phyloP scores from a whole-genome alignment of 2,797 vertebrate genomes.

The Myiotriccus ornatus region DNA sequence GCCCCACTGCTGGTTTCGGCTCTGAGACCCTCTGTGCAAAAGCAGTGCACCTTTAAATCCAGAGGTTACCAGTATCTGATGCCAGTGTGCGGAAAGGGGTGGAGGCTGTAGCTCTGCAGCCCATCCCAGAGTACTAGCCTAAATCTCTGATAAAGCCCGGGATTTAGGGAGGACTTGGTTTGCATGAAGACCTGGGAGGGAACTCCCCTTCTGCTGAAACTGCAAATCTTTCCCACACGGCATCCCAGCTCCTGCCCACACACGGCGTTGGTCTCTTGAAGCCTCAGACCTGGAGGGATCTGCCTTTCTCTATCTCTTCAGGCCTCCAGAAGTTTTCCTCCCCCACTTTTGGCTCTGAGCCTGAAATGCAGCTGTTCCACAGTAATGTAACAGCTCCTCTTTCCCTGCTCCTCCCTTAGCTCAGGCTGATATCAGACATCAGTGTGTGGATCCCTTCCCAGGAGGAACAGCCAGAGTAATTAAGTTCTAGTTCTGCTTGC shows the following conservation, averaged over 20 bases:
- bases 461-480: background rate
- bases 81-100: background rate
- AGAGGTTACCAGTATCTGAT: background rate
- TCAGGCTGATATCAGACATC: background rate
- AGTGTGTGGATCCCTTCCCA: background rate
- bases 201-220: slow-evolving; percentile 28
- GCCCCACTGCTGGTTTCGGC: background rate
- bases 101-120: background rate
- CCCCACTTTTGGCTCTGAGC: slow-evolving; percentile 40
- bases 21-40: background rate
- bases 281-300: slow-evolving; percentile 41
- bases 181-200: slow-evolving; percentile 6
- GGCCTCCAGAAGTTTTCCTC: slow-evolving; percentile 46
- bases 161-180: background rate
- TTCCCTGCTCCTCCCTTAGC: background rate
- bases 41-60: background rate
- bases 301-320: slow-evolving; percentile 25
- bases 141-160: slow-evolving; percentile 14
- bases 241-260: slow-evolving; percentile 18
- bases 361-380: slow-evolving; percentile 38
- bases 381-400: background rate
- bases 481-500: background rate
- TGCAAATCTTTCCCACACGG: slow-evolving; percentile 28
- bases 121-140: background rate
- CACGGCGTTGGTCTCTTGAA: background rate